Conservation (phyloP, 2,888 invertebrate species). For the Cantharis rufa region DNA sequence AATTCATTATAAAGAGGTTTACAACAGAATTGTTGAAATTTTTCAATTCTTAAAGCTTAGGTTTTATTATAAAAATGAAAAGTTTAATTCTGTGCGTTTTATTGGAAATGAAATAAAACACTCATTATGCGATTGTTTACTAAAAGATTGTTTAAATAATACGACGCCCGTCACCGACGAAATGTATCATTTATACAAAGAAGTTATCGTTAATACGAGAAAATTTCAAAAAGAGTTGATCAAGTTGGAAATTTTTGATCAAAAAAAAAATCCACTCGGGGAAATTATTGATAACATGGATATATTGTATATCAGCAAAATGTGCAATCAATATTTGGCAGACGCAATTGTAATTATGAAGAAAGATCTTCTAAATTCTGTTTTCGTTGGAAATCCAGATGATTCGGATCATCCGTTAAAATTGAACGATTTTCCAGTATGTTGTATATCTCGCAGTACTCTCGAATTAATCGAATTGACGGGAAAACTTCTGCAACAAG, state of each 20-base stretch:
- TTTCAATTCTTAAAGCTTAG: conserved; percentile 63
- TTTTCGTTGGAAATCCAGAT: conserved; percentile 58
- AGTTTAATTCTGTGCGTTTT: conserved; percentile 59
- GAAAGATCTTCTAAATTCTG: conserved; percentile 78
- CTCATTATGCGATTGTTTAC: conserved; percentile 67
- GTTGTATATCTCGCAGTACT: conserved; percentile 65
- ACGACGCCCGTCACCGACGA: conserved; percentile 77
- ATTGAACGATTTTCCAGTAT: conserved; percentile 44
- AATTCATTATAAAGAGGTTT: conserved; percentile 60
- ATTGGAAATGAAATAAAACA: conserved; percentile 62
- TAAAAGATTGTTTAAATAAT: conserved; percentile 69
- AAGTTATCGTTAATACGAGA: conserved; percentile 66
- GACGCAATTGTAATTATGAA: conserved; percentile 74
- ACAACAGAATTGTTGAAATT: conserved; percentile 61
- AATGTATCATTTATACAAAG: conserved; percentile 67
- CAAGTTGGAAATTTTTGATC: conserved; percentile 63
- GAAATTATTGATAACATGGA: conserved; percentile 77
- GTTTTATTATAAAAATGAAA: conserved; percentile 56
- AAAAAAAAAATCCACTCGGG: conserved; percentile 63
- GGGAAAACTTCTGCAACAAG: conserved; percentile 69
- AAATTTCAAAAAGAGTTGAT: conserved; percentile 68
- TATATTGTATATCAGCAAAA: conserved; percentile 74
- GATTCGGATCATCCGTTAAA: conserved; percentile 53
- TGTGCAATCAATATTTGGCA: conserved; percentile 71
- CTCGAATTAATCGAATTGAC: conserved; percentile 68